Base-by-base conservation (phyloP, 1,140 invertebrate species). In the Heliconius eleuchia region DNA sequence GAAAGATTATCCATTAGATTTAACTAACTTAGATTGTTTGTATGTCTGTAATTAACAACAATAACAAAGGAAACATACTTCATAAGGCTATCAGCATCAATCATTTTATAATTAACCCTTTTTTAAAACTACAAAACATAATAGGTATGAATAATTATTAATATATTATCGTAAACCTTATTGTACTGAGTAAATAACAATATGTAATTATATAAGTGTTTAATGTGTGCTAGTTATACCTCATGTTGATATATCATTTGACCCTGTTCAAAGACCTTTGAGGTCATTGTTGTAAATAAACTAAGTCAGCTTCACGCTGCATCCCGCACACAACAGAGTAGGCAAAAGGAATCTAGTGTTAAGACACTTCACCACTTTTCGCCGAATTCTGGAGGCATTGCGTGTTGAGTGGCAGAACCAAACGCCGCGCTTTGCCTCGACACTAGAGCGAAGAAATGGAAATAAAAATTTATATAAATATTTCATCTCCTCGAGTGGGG, bases 101-200 rank as follows among this genome's bases (percentile, higher is more conserved):
- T 76, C 75, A 76, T 76, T 76, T 52, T 52, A 27, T 66, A 71
- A 76, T 76, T 76, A 76, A 76, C 75, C 75, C 75, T 76, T 76
- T 76, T 76, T 76, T 71, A 34, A n/a, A 37, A 71, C 27, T 71
- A 71, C 39, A 76, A 50, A 9, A 39, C 34, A 39, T 70, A 71
- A 76, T 57, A 71, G 66, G 42, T 76, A 71, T 71, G 42, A 76
- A 76, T 50, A 71, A 76, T 71, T 76, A 52, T 50, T 76, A 76
- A 76, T 71, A 76, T 60, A 75, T 75, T 52, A 75, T 37, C 30
- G 52, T 75, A 57, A 60, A 19, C 60, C 23, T 30, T 66, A 66
- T 27, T 30, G 60, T 66, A 66, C 3, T 1, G 6, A 11, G 23
- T 27, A 27, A 27, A 66, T 66, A 66, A 66, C 23, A 30, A 66